Conservation (phyloP, 2,113 vertebrate genomes). For the Ifrita kowaldi region DNA sequence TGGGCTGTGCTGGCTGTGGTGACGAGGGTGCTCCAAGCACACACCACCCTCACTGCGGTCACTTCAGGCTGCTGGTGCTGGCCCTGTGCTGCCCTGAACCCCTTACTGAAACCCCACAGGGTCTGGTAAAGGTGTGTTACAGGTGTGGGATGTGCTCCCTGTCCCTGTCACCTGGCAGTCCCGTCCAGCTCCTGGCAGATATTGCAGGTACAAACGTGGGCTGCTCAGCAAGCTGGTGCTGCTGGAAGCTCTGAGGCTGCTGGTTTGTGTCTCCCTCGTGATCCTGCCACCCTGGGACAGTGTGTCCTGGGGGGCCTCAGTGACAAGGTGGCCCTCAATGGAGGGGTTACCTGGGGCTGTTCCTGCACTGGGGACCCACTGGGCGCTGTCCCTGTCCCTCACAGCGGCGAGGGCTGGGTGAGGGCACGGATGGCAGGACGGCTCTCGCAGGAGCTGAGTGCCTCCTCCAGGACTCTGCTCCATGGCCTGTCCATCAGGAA, state of each 20-base stretch:
- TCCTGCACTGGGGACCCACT: background rate
- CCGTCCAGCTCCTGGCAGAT: accelerated
- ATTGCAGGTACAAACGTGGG: accelerated
- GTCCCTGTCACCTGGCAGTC: background rate
- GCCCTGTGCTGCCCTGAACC: background rate
- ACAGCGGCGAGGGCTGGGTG: background rate
- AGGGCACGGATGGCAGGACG: background rate
- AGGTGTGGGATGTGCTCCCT: accelerated
- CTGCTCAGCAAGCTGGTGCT: accelerated
- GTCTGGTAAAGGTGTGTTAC: accelerated
- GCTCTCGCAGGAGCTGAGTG: background rate
- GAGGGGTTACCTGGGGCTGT: accelerated
- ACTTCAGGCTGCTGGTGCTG: background rate
- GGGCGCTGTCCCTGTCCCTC: background rate
- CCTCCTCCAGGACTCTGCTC: background rate
- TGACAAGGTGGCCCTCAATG: accelerated
- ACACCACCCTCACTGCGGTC: accelerated
- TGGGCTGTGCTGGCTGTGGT: background rate
- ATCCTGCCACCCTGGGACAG: accelerated
- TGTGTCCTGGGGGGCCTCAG: background rate
- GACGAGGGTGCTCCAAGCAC: accelerated
- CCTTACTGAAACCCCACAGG: accelerated
- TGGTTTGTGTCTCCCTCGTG: accelerated
- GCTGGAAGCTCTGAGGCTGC: background rate
- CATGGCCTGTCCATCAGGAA: background rate